Percentiles rank a stretch among this genome's conserved stretches.
Conservation (phyloP, 2,888 invertebrate genomes). For the Koerneria pararmatus region DNA sequence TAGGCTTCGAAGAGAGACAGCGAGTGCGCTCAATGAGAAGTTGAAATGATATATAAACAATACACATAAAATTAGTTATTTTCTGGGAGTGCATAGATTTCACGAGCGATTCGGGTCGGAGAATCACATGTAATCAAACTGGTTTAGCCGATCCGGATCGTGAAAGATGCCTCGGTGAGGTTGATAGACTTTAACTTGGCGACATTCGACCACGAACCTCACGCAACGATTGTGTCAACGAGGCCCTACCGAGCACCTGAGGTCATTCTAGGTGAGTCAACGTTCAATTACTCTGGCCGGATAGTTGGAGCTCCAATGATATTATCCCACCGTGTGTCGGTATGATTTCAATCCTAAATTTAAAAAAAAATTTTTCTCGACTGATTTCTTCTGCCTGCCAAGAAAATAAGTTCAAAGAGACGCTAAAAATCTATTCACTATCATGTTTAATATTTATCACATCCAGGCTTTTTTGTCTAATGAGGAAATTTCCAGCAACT, state of each 20-base stretch:
- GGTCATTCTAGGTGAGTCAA: slow-evolving; percentile 81
- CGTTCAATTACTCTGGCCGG: background rate
- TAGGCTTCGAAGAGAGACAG: no score
- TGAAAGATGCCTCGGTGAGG: slow-evolving; percentile 87
- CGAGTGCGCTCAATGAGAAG: no score
- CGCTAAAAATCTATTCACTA: no score
- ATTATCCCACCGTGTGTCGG: background rate
- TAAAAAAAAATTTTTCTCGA: background rate
- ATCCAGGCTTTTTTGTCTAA: no score
- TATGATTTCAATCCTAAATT: background rate
- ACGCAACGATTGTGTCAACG: slow-evolving; percentile 97
- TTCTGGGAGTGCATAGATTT: no score
- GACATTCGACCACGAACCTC: slow-evolving; percentile 99
- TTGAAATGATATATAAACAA: no score
- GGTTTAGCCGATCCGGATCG: slow-evolving; percentile 60
- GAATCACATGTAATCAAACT: background rate
- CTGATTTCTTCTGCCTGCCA: background rate
- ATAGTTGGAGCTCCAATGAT: no score
- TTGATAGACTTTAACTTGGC: slow-evolving; percentile 99
- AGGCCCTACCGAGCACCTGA: slow-evolving; percentile 97
- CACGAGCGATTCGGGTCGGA: no score
- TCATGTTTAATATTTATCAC: no score
- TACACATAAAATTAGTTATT: background rate
- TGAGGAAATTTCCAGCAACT: no score
- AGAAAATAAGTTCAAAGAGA: background rate